Base-by-base conservation (phyloP, 2,888 invertebrate species). In the Alsophila aescularia region DNA sequence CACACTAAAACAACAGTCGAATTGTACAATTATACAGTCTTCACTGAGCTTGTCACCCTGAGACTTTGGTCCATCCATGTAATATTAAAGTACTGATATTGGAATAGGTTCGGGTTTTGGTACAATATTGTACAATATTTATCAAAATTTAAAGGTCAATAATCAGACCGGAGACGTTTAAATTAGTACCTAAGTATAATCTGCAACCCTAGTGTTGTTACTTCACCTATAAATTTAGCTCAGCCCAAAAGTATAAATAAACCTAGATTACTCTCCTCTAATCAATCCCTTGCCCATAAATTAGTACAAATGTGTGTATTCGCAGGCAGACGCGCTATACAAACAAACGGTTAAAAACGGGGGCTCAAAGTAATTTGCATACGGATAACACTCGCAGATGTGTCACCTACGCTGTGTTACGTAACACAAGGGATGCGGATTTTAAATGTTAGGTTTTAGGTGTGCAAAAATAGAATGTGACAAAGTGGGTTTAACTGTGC, bases 331-430 rank as follows among this genome's bases (percentile, higher is more conserved):
- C 82, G 62, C 78, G 75, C 85, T 87, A 90, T 87, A 85, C 88
- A 88, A 89, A 88, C 83, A 85, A 80, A 50, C 32, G 32, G 79
- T 83, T 83, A 80, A 83, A 85, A 85, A 81, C 76, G 87, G 87
- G 88, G 78, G 67, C 69, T 81, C 81, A 70, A 70, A 79, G 77
- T 83, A 73, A 90, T 90, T 90, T 90, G 87, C 90, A 90, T 90
- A 88, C 82, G 88, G 85, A 83, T 85, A 84, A 81, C 70, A 74
- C 79, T 75, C 82, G 76, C 83, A 86, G 84, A 83, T 86, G 83
- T 79, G 83, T 72, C 67, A 67, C 63, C 63, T 63, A 56, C 53
- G 59, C 35, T 47, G 53, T 34, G 37, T 37, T 13, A 18, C 34
- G 15, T 27, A 37, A 35, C 0, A 40, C 0, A 0, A 12, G 31